Base-by-base conservation (phyloP, 2,888 invertebrate species). In the Phanerotoma sp. region DNA sequence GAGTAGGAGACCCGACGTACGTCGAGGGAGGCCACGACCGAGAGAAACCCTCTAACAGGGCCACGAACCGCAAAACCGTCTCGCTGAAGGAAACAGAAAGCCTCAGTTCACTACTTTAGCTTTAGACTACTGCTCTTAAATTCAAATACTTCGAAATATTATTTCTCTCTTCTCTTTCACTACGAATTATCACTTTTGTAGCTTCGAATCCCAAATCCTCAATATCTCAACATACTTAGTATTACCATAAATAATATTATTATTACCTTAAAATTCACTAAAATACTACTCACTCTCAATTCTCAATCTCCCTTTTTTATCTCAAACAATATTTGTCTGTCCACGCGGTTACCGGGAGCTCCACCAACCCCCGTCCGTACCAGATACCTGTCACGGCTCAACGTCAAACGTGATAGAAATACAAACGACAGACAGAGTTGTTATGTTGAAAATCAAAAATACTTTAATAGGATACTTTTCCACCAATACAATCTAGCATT, bases 21-120 rank as follows among this genome's bases (percentile, higher is more conserved):
- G 61, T 56, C 52, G 57, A 62, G 65, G 62, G 62, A 60, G 61
- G 57, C 57, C 50, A 55, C 62, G 58, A 62, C 58, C 56, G 60
- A 57, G 58, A 59, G 64, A 63, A 64, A 63, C 64, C 64, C 63
- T 66, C 64, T 62, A 64, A 65, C 65, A 57, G 62, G 64, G 61
- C 61, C 58, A 53, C 60, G 55, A 57, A 63, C 63, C 60, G 60
- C 63, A 61, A 60, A 59, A 58, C 57, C 57, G 58, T 60, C 59
- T 55, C 55, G 53, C 46, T 54, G 51, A 54, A 46, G 51, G 38
- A 33, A 47, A 48, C 21, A 38, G 30, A 20, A 35, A 41, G 28
- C 20, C 20, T 20, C 28, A 13, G 18, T 25, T 30, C 28, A 35
- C 16, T 30, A 28, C 21, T 15, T 45, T 50, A n/a, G n/a, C n/a